phyloP scores from a whole-genome alignment of 2,888 invertebrate genomes.

The Allygus modestus region DNA sequence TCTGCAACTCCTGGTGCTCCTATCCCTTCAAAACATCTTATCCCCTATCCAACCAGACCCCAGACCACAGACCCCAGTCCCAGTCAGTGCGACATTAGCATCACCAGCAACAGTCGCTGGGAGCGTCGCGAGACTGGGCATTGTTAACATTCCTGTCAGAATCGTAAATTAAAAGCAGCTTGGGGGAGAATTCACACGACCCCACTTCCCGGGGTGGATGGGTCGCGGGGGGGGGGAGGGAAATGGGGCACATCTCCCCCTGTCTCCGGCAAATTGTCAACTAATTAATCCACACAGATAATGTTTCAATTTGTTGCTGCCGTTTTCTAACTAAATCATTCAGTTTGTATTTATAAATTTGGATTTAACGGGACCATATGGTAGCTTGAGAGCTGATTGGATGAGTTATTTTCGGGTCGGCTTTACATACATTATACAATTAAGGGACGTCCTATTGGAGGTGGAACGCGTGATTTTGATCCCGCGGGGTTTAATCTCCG shows the following conservation, averaged over 20 bases:
- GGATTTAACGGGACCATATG: neutral
- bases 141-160: constrained; percentile 59
- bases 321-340: neutral
- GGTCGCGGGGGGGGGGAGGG: constrained; percentile 33
- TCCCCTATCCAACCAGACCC: no score
- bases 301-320: constrained; percentile 50
- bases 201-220: constrained; percentile 22
- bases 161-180: constrained; percentile 60
- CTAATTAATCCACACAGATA: constrained; percentile 48
- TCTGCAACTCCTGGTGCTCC: no score
- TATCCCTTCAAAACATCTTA: no score
- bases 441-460: no score
- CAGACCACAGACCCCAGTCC: no score
- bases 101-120: no score
- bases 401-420: no score
- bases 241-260: constrained; percentile 58
- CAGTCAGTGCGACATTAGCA: no score
- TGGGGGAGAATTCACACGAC: constrained; percentile 55
- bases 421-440: no score
- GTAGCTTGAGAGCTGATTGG: no score
- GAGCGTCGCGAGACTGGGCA: constrained; percentile 13
- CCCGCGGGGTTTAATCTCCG: no score
- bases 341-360: neutral
- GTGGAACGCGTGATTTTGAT: no score
- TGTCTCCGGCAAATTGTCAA: constrained; percentile 33